Base-by-base conservation (phyloP, 2,888 invertebrate genomes). In the Pardosa pseudoannulata region DNA sequence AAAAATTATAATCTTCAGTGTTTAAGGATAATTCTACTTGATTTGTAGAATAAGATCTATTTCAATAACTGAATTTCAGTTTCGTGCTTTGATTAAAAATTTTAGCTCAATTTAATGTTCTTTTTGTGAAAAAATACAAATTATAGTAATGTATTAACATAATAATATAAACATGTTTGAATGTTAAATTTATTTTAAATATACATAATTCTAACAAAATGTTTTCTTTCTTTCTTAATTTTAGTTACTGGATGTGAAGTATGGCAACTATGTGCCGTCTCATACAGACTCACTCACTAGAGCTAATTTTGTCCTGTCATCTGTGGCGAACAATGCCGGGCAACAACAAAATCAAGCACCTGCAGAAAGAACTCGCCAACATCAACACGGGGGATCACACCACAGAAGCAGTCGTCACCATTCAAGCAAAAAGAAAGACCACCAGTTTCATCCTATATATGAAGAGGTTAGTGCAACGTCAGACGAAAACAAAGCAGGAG, bases 201-300 rank as follows among this genome's bases (percentile, higher is more conserved):
- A n/a, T n/a, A n/a, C n/a, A n/a, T n/a, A n/a, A n/a, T n/a, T n/a
- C n/a, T n/a, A n/a, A n/a, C n/a, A n/a, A n/a, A n/a, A n/a, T n/a
- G n/a, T n/a, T n/a, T n/a, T n/a, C n/a, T 23, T 7, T 64, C 2
- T 46, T 78, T 72, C 74, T 36, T 72, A n/a, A 71, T 87, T 87
- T 13, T 73, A 89, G 89, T 72, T 89, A 27, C 87, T 89, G 39
- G 89, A 89, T 74, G 88, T 89, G 5, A 89, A 89, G 62, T 89
- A 89, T 80, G 89, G 88, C 62, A 89, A 88, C 68, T 89, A 89
- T 62, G 88, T 89, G 7, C 89, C 88, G 23, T 88, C 88, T 16
- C 89, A 89, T 9, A 65, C 89, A 27, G 88, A 88, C 46, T 80
- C 89, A 1, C 80, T 89, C 64, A 88, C 88, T 27, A 78, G 88